Evolutionary conservation across 2,888 invertebrate species (phyloP), one percentile per base, ranked within the genome.

Genomic region (Ischnura elegans): DNA sequence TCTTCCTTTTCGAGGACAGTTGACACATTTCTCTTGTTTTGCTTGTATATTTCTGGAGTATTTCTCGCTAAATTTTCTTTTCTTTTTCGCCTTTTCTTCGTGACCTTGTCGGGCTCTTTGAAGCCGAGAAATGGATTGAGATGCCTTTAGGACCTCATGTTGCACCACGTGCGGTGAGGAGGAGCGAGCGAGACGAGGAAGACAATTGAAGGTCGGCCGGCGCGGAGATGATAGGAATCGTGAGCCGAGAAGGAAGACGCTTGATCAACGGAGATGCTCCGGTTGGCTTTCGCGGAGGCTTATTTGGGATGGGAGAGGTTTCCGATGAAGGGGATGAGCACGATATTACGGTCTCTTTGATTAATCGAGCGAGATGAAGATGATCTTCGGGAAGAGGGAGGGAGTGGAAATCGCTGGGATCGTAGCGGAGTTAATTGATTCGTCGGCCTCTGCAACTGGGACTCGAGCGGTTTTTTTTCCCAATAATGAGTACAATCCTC

Each of bases 261-360:
- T 46, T 25, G 43, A 86, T 86, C 46, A 46, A 45, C 36, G 86
- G 86, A 46, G 45, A 45, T 43, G 46, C 43, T 25, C 2, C 43
- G 86, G 46, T 45, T 45, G 43, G 4, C 25, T 1, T 43, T 25
- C 5, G 25, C 10, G 2, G 45, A 43, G 29, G 90, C 42, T 55
- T 25, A 61, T 90, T 55, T 55, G 25, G 42, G 87, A 51, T 51
- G 55, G n/a, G 55, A 87, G 21, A 42, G n/a, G 55, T 42, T 87
- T 51, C n/a, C 42, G 55, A 36, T 61, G 29, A 5, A n/a, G 21
- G 5, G 76, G 36, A 36, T 13, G 76, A 36, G 76, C 0, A 13
- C 76, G 76, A 36, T 36, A 76, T 76, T 36, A 61, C 36, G 76
- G 36, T n/a, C 36, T 8, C 25, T 76, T 76, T 76, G 29, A 36